Evolutionary conservation across 2,113 vertebrate species (phyloP), one percentile per base, ranked within the genome.

Genomic region (Muntiacus reevesi): DNA sequence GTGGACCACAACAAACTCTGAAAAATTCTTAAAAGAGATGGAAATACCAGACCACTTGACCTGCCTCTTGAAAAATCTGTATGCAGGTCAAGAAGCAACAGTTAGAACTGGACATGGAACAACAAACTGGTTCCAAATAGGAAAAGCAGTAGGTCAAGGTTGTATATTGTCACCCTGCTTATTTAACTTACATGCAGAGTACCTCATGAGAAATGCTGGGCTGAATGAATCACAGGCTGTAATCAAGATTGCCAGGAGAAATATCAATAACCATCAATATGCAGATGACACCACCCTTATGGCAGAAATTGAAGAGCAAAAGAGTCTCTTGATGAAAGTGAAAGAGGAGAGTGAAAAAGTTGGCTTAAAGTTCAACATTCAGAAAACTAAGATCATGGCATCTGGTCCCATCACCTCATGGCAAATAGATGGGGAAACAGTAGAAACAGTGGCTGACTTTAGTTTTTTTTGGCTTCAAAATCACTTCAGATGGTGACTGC

Each of bases 141-240:
- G 64, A 36, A 71, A 71, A 71, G 19, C 4, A 71, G n/a, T 71
- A 36, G 0, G 2, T 71, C 64, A 71, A 71, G n/a, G n/a, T 19
- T 71, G 1, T 23, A 36, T 71, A 23, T 71, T 71, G 5, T 71
- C n/a, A 36, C n/a, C 5, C 0, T 71, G 64, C 64, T 71, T 71
- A 36, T 71, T 71, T 23, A 71, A 71, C 64, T 36, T 21, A 36
- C 6, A 71, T 6, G n/a, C 9, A 36, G n/a, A 36, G 5, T 71
- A 71, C n/a, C 1, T 23, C 21, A 71, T 71, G n/a, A 71, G 64
- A 71, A 71, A 71, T 0, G 0, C 9, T 71, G 19, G n/a, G 5
- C n/a, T 23, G n/a, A 19, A 71, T 3, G n/a, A 71, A 71, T 2
- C 64, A 71, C 9, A 71, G 11, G 5, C 64, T 23, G 64, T 2